phyloP scores from a whole-genome alignment of 2,113 vertebrate species.

The Butastur rufipennis region DNA sequence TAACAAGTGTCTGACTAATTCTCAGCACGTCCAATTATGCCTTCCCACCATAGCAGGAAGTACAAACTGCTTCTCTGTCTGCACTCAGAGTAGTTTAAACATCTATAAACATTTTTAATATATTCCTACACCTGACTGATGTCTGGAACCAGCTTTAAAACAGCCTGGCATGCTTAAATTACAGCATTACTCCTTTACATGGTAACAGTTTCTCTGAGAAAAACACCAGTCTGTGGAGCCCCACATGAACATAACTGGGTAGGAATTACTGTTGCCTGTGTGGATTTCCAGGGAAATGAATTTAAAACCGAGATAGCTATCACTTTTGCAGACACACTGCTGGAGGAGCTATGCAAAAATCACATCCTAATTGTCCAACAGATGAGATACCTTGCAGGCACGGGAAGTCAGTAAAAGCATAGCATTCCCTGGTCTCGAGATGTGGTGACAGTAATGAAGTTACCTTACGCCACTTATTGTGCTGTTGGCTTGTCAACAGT shows the following conservation, averaged over 20 bases:
- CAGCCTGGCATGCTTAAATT: background rate
- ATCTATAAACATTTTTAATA: background rate
- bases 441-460: slow-evolving; percentile 40
- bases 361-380: slow-evolving; percentile 33
- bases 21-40: background rate
- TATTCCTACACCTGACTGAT: background rate
- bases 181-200: background rate
- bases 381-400: slow-evolving; percentile 43
- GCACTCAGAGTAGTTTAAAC: background rate
- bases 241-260: background rate
- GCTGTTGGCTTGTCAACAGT: slow-evolving; percentile 30
- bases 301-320: slow-evolving; percentile 3
- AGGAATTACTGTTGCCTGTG: background rate
- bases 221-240: background rate
- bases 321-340: background rate
- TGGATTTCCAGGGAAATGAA: slow-evolving; percentile 10
- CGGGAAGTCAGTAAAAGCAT: background rate
- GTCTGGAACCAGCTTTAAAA: background rate
- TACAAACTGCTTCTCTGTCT: background rate
- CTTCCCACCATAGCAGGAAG: background rate
- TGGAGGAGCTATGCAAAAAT: slow-evolving; percentile 40
- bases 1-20: background rate
- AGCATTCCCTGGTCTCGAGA: background rate
- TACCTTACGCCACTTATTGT: background rate
- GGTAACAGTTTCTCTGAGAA: background rate